These are phyloP conservation scores for Campoletis sonorensis DNA, from an alignment of 1,140 invertebrate genomes.

Conservation along the genomic window DNA sequence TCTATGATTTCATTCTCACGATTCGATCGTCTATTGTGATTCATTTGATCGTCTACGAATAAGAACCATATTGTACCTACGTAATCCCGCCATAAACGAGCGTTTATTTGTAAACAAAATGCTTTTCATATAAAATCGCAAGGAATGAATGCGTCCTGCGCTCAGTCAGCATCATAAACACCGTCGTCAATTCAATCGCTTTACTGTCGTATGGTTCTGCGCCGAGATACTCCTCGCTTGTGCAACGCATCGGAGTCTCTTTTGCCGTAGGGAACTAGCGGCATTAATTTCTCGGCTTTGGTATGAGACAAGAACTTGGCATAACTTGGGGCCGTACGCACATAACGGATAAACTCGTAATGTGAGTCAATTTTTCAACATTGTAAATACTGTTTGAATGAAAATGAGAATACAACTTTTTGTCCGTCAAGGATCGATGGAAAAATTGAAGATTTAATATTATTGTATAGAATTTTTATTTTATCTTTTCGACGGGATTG, in stretches of 20 bases:
- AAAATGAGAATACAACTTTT: background rate
- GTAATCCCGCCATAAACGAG: background rate
- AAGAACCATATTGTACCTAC: background rate
- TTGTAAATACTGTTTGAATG: background rate
- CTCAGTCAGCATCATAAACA: constrained; percentile 6
- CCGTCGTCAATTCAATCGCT: background rate
- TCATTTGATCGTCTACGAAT: background rate
- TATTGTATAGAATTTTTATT: background rate
- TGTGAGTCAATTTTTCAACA: background rate
- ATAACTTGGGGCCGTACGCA: constrained; percentile 3
- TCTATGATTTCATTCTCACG: constrained; percentile 2
- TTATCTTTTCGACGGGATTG: background rate
- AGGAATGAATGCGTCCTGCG: constrained; percentile 7
- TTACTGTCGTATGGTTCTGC: background rate
- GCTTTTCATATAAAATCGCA: background rate
- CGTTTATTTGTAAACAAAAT: background rate
- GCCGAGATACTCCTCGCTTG: constrained; percentile 6
- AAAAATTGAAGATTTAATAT: background rate
- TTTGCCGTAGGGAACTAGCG: background rate
- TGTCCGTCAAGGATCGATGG: background rate
- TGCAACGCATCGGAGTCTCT: constrained; percentile 29
- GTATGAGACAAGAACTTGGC: background rate
- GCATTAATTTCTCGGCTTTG: background rate
- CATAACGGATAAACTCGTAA: constrained; percentile 30
- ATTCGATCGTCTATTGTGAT: background rate